phyloP scores from a whole-genome alignment of 2,888 invertebrate species.

The Aricia artaxerxes region DNA sequence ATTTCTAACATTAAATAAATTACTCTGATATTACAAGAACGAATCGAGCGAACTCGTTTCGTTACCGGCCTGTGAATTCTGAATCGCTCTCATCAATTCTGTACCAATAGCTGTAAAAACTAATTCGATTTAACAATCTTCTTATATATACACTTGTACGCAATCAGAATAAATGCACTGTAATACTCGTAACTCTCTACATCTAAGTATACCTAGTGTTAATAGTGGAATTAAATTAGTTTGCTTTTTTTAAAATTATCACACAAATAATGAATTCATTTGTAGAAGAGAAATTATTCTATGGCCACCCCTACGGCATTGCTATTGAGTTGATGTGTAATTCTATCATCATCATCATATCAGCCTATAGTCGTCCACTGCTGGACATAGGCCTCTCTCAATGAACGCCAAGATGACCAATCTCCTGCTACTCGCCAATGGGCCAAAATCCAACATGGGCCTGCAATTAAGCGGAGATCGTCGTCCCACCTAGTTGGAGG shows the following conservation, averaged over 20 bases:
- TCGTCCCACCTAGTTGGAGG: too few relatives aligned
- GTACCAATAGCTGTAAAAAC: conserved; percentile 48
- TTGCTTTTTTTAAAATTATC: too few relatives aligned
- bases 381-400: too few relatives aligned
- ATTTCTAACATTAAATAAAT: conserved; percentile 80
- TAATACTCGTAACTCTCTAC: not conserved
- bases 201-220: too few relatives aligned
- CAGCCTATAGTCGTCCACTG: too few relatives aligned
- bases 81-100: conserved; percentile 64
- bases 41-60: conserved; percentile 73
- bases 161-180: not conserved
- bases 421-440: too few relatives aligned
- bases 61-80: conserved; percentile 60
- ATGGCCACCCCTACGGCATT: not conserved
- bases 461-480: too few relatives aligned
- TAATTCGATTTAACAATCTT: conserved; percentile 45
- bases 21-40: conserved; percentile 78
- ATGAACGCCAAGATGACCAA: too few relatives aligned
- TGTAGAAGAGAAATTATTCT: too few relatives aligned
- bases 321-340: not conserved
- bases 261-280: too few relatives aligned
- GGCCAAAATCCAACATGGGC: too few relatives aligned
- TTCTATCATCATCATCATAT: not conserved
- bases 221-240: too few relatives aligned
- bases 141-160: conserved; percentile 1